Evolutionary conservation across 2,113 vertebrate genomes (phyloP).

Genomic region (Campylomormyrus numenius): DNA sequence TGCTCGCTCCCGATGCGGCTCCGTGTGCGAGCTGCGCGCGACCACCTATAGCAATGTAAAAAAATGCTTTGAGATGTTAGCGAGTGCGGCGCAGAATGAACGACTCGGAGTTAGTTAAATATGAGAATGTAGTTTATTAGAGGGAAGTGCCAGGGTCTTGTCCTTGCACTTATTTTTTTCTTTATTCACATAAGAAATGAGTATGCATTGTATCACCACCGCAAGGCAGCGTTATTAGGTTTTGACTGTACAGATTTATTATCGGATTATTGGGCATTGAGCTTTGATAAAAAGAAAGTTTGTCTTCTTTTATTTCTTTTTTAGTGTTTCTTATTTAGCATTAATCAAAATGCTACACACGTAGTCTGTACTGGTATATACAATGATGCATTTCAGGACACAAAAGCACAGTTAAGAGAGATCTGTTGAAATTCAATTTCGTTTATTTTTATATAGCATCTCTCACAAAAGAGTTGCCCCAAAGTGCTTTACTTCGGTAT

Average conservation of each 20-base stretch:
- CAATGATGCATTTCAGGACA: background rate
- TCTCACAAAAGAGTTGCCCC: background rate
- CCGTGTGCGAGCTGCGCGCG: background rate
- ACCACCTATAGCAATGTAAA: background rate
- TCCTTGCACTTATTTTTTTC: background rate
- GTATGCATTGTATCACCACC: no score
- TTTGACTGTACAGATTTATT: no score
- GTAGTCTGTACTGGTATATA: background rate
- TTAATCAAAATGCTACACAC: background rate
- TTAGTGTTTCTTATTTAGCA: background rate
- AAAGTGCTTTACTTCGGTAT: background rate
- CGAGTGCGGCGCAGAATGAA: background rate
- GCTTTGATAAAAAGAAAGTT: no score
- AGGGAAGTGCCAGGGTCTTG: background rate
- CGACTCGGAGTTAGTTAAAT: background rate
- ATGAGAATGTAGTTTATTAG: background rate
- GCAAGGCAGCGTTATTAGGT: no score
- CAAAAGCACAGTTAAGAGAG: no score
- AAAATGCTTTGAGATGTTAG: background rate
- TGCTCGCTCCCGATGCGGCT: background rate
- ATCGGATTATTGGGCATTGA: no score
- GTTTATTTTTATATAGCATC: no score
- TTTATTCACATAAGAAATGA: background rate
- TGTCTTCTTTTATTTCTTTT: no score
- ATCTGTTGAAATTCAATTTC: no score